Evolutionary conservation across 2,797 vertebrate species (phyloP).

Genomic region (Brachymystax lenok): DNA sequence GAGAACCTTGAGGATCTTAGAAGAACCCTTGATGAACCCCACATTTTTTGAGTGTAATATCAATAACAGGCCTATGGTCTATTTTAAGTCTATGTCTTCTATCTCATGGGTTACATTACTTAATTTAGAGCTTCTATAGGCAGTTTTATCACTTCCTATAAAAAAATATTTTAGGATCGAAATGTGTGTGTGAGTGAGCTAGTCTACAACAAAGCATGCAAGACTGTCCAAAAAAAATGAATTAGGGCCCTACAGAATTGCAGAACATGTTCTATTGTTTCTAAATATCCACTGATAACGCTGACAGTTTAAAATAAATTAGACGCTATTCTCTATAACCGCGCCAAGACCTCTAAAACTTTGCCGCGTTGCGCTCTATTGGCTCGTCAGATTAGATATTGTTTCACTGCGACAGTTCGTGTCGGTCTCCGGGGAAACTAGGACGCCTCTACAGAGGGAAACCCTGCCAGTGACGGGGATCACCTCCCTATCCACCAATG

Average conservation of each 20-base stretch:
- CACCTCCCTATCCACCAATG: constrained; percentile 63
- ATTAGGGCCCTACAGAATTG: background rate
- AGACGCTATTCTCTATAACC: background rate
- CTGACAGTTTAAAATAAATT: background rate
- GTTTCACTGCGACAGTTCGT: background rate
- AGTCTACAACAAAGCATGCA: background rate
- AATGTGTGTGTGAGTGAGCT: too few relatives aligned
- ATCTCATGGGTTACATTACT: too few relatives aligned
- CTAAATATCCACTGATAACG: background rate
- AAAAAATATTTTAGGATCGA: too few relatives aligned
- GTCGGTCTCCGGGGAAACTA: constrained; percentile 62
- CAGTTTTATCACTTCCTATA: too few relatives aligned
- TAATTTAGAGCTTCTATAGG: too few relatives aligned
- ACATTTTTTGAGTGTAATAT: too few relatives aligned
- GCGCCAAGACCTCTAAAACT: constrained; percentile 20
- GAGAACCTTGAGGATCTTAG: too few relatives aligned
- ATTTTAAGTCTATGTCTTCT: too few relatives aligned
- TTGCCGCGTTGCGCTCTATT: constrained; percentile 27
- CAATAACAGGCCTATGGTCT: too few relatives aligned
- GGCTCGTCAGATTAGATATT: background rate
- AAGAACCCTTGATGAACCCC: too few relatives aligned
- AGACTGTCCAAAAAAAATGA: background rate
- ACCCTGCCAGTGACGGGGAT: constrained; percentile 27
- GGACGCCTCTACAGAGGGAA: constrained; percentile 53
- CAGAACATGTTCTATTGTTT: background rate